Percentiles rank a stretch among this genome's conserved stretches.
phyloP scores from a whole-genome alignment of 2,888 invertebrate species.

The Caenorhabditis sp. region DNA sequence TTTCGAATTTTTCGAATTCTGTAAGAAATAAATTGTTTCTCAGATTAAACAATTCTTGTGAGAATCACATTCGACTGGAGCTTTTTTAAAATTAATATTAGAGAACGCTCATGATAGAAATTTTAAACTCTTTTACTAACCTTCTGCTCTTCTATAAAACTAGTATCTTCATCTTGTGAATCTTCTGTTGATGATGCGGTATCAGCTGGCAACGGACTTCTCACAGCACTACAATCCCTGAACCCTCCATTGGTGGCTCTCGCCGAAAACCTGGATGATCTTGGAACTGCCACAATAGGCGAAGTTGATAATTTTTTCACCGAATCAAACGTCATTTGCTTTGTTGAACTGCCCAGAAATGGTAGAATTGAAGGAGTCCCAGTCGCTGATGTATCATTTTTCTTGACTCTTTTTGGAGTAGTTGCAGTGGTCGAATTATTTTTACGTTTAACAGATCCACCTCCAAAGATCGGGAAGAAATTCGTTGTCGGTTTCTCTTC shows the following conservation, averaged over 20 bases:
- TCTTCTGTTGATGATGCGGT: constrained; percentile 33
- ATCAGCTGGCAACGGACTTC: constrained; percentile 32
- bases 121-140: no score
- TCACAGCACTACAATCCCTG: background rate
- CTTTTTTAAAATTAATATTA: background rate
- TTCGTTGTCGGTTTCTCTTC: background rate
- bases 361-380: constrained; percentile 1
- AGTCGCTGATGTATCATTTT: constrained; percentile 3
- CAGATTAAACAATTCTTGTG: background rate
- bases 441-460: background rate
- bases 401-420: constrained; percentile 7
- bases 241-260: background rate
- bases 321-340: background rate
- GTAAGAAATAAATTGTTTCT: background rate
- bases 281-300: background rate
- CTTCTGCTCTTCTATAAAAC: background rate
- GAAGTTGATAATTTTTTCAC: background rate
- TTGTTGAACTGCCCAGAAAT: background rate
- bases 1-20: background rate
- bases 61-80: background rate
- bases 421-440: background rate
- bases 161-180: constrained; percentile 27
- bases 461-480: background rate
- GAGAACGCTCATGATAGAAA: no score
- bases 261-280: background rate